phyloP scores from a whole-genome alignment of 37 sponge, comb jelly and placozoan species.

The Bolinopsis microptera region DNA sequence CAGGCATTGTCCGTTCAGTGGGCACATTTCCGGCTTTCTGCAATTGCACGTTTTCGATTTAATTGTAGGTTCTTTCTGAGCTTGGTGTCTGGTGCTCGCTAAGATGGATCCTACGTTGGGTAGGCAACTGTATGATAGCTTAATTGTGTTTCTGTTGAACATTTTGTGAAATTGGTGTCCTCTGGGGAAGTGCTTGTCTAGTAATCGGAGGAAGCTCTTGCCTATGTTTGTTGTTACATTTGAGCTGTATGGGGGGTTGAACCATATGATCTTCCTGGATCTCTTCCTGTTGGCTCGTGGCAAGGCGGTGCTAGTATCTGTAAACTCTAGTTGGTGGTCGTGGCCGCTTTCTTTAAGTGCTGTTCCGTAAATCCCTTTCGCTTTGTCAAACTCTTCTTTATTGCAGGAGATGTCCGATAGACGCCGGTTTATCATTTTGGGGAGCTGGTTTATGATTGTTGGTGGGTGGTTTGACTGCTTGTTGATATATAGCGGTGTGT shows the following conservation, averaged over 20 bases:
- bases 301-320: too few species aligned
- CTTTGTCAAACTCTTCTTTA: neutral
- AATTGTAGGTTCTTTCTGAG: too few species aligned
- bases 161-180: neutral
- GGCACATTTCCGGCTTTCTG: too few species aligned
- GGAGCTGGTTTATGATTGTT: neutral
- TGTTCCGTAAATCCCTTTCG: neutral
- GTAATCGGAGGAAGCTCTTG: neutral
- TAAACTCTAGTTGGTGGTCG: neutral
- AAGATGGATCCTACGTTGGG: too few species aligned
- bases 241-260: neutral
- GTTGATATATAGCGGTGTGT: neutral
- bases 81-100: too few species aligned
- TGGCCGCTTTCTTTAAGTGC: neutral
- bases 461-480: conserved; percentile 5
- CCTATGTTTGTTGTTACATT: neutral
- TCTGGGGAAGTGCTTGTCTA: neutral
- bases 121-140: too few species aligned
- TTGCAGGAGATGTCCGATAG: neutral
- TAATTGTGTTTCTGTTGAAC: neutral
- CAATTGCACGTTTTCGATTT: too few species aligned
- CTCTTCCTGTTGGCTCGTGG: too few species aligned
- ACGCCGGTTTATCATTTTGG: neutral
- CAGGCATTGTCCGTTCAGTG: too few species aligned
- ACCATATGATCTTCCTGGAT: neutral